Base-by-base conservation (phyloP, 2,888 invertebrate genomes). In the Nymphalis polychloros region DNA sequence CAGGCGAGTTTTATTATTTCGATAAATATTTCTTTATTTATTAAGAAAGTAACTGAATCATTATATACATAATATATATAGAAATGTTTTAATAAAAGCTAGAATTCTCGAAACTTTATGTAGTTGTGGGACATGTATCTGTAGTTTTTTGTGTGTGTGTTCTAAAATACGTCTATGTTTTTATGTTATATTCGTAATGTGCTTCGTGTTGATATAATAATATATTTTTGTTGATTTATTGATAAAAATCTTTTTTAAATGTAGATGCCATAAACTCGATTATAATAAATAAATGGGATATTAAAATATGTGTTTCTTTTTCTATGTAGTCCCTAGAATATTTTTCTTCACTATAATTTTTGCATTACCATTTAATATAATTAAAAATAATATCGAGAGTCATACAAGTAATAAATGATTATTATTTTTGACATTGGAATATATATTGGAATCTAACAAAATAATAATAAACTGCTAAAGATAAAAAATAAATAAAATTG, bases 221-320 rank as follows among this genome's bases (percentile, higher is more conserved):
- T 60, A 61, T 67, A 65, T 46, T 27, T 49, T 63, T 41, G 60
- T 48, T 60, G 35, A 41, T 41, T 57, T 10, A 57, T 53, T 53
- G 27, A 53, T 57, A 57, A 41, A 57, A 41, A 57, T 41, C 41
- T 41, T 41, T 19, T 70, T 63, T 55, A 65, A 50, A 66, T 65
- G 50, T 68, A 70, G 63, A 64, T 65, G 68, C 69, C 73, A 69
- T 68, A 63, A 53, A 67, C 50, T 70, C 65, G 48, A 63, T 71
- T 55, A 53, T 65, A 64, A 67, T 68, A 53, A 78, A 76, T 79
- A 78, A 80, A 80, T 75, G 76, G 77, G 79, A 78, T 77, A 75
- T 77, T 77, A 78, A 53, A 67, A 69, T 63, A 16, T 35, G 8
- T 20, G 47, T 35, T 20, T n/a, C 27, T 70, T 52, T 57, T 63